Conservation (phyloP, 2,888 invertebrate species). For the Acleris cristana region DNA sequence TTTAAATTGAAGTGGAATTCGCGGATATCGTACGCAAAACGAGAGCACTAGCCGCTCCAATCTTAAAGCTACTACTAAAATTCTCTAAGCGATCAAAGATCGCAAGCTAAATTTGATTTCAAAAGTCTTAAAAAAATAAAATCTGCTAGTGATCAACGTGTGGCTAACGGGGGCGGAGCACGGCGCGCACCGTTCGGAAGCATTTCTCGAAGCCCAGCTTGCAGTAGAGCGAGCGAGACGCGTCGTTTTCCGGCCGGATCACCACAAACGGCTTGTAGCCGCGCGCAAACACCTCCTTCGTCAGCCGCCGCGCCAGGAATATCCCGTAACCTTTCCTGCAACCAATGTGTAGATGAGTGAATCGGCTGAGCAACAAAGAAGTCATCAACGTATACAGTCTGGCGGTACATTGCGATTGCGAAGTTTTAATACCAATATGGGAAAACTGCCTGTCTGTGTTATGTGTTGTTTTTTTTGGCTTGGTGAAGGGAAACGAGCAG, state of each 20-base stretch:
- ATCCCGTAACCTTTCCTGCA: conserved; percentile 88
- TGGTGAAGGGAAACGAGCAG: no score
- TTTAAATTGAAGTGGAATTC: conserved; percentile 44
- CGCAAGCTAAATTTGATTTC: conserved; percentile 79
- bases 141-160: conserved; percentile 78
- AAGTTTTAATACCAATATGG: no score
- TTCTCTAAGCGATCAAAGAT: conserved; percentile 80
- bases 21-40: conserved; percentile 48
- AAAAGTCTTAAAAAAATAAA: conserved; percentile 84
- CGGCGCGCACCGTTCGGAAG: conserved; percentile 91
- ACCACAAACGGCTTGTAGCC: conserved; percentile 94
- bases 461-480: no score
- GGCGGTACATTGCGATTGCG: no score
- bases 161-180: conserved; percentile 85
- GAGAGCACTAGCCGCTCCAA: conserved; percentile 76
- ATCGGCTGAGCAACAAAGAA: no score
- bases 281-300: conserved; percentile 86
- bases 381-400: no score
- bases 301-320: conserved; percentile 87
- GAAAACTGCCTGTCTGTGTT: no score
- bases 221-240: conserved; percentile 91
- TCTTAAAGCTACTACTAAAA: conserved; percentile 82
- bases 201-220: conserved; percentile 92
- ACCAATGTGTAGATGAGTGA: not conserved
- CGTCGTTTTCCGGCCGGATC: conserved; percentile 93